Percentiles rank a stretch among this genome's conserved stretches.
phyloP scores from a whole-genome alignment of 2,888 invertebrate species.

The Noctua comes region DNA sequence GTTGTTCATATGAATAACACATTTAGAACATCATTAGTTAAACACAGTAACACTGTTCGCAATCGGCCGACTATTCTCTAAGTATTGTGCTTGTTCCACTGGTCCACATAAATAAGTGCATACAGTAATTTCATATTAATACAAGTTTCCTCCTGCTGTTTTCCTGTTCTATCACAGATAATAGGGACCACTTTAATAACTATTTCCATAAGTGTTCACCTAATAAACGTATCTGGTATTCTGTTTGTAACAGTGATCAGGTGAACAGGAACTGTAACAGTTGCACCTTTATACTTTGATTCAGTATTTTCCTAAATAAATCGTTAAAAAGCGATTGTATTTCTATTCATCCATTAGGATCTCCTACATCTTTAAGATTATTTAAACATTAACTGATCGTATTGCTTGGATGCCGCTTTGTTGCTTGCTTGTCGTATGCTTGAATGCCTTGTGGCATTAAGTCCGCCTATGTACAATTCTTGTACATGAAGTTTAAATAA shows the following conservation, averaged over 20 bases:
- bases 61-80: constrained; percentile 49
- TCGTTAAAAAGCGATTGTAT: not conserved
- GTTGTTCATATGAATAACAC: constrained; percentile 19
- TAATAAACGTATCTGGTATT: not conserved
- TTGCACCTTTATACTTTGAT: not conserved
- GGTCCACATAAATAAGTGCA: constrained; percentile 49
- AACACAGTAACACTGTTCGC: constrained; percentile 48
- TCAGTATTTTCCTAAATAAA: not conserved
- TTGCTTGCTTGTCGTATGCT: too few relatives aligned
- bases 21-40: constrained; percentile 46
- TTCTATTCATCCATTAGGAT: not conserved
- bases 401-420: too few relatives aligned
- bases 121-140: constrained; percentile 46
- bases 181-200: constrained; percentile 50
- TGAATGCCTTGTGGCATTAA: too few relatives aligned
- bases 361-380: not conserved
- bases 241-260: not conserved
- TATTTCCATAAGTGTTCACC: constrained; percentile 52
- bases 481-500: too few relatives aligned
- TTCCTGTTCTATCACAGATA: constrained; percentile 59
- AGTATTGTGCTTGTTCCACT: constrained; percentile 49
- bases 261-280: not conserved
- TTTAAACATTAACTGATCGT: not conserved
- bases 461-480: too few relatives aligned
- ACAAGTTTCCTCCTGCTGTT: constrained; percentile 51